Evolutionary conservation across 2,113 vertebrate species (phyloP).

Genomic region (Furnarius figulus): DNA sequence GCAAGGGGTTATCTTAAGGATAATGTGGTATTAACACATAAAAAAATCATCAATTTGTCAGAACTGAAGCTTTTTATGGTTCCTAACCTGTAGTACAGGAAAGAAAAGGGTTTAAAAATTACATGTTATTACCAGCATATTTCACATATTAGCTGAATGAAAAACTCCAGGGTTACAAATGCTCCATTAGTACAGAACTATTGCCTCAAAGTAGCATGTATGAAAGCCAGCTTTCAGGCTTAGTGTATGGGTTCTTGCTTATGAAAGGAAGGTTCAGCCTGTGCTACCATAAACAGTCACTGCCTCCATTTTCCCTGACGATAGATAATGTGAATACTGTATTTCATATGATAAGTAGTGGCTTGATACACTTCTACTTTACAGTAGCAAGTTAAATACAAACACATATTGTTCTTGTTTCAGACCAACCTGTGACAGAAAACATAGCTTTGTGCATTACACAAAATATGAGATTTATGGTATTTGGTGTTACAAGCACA

Average conservation of each 20-base stretch:
- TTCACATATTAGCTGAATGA: not conserved
- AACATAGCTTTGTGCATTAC: not conserved
- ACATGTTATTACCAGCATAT: not conserved
- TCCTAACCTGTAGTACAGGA: not conserved
- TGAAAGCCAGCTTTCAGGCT: not conserved
- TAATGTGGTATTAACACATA: not conserved
- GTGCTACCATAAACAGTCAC: not conserved
- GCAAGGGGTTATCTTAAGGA: not conserved
- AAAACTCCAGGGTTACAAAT: not conserved
- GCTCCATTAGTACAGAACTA: not conserved
- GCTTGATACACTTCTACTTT: not conserved
- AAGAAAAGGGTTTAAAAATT: not conserved
- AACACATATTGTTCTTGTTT: not conserved
- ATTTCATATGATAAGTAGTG: not conserved
- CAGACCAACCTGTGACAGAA: not conserved
- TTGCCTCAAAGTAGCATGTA: not conserved
- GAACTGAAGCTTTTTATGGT: not conserved
- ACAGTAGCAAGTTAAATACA: not conserved
- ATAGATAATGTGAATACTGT: not conserved
- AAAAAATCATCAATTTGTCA: not conserved
- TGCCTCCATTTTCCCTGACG: not conserved
- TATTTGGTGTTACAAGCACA: not conserved
- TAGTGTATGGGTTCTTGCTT: not conserved
- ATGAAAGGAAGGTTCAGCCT: not conserved
- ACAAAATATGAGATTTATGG: not conserved